Conservation (phyloP, 1,140 invertebrate species). For the Eriosoma lanigerum region DNA sequence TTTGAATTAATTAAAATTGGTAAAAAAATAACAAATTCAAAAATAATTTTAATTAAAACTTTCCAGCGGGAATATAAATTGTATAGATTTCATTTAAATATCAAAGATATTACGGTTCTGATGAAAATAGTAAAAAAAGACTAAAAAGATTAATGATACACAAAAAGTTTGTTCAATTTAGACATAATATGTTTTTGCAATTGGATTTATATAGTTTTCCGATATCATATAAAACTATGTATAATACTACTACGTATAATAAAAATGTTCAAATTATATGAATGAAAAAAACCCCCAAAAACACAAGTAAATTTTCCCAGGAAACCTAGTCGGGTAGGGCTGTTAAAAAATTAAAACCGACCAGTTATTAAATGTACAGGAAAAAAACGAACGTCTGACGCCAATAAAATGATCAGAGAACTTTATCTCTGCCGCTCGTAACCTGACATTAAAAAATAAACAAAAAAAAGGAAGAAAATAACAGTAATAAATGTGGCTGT, state of each 20-base stretch:
- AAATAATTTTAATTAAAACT: too few relatives aligned
- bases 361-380: conserved; percentile 25
- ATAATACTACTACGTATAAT: background rate
- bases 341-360: conserved; percentile 35
- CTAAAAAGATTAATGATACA: too few relatives aligned
- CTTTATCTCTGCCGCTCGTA: conserved; percentile 47
- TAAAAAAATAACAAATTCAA: too few relatives aligned
- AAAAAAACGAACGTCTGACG: conserved; percentile 35
- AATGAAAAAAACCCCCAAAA: background rate
- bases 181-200: too few relatives aligned
- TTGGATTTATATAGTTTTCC: too few relatives aligned
- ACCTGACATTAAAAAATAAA: conserved; percentile 48
- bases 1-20: too few relatives aligned
- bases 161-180: too few relatives aligned
- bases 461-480: conserved; percentile 36
- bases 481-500: conserved; percentile 45
- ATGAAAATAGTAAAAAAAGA: too few relatives aligned
- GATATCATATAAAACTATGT: background rate
- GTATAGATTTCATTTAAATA: too few relatives aligned
- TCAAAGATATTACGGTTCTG: too few relatives aligned
- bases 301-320: conserved; percentile 28
- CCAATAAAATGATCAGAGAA: conserved; percentile 51
- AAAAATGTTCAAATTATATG: background rate
- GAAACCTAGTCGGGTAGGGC: conserved; percentile 6
- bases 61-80: too few relatives aligned